Percentiles rank a stretch among this genome's conserved stretches.
Evolutionary conservation across 2,797 vertebrate species (phyloP).

Genomic region (Enteromius radiatus): DNA sequence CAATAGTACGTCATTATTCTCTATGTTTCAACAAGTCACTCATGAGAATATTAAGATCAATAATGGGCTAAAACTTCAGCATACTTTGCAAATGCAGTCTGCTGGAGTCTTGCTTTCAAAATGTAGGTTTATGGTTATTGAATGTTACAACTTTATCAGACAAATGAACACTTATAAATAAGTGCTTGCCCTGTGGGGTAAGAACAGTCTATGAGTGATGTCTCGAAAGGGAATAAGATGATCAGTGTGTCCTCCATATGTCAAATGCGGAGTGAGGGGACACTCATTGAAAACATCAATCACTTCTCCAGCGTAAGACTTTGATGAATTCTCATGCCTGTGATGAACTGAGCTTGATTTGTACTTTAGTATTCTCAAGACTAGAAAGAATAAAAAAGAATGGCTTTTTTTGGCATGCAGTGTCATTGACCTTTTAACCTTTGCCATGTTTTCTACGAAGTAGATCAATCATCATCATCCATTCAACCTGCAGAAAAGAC

Average conservation of each 20-base stretch:
- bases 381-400: background rate
- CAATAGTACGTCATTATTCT: constrained; percentile 28
- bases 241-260: constrained; percentile 47
- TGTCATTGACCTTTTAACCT: constrained; percentile 31
- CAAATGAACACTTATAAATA: constrained; percentile 50
- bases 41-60: constrained; percentile 42
- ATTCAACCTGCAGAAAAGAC: background rate
- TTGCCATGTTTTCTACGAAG: constrained; percentile 11
- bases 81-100: constrained; percentile 23
- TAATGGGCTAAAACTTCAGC: constrained; percentile 32
- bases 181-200: constrained; percentile 46
- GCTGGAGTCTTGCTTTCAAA: constrained; percentile 21
- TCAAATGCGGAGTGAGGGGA: constrained; percentile 43
- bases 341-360: constrained; percentile 14
- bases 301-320: constrained; percentile 43
- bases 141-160: constrained; percentile 43
- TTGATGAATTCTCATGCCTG: constrained; percentile 48
- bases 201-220: constrained; percentile 31
- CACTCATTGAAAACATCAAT: constrained; percentile 53
- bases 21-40: constrained; percentile 39
- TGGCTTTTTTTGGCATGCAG: background rate
- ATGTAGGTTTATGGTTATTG: constrained; percentile 21
- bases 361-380: background rate
- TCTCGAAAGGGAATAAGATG: constrained; percentile 44
- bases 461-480: background rate